phyloP scores from a whole-genome alignment of 92 coral and sea anemone genomes.

The Phenganax marumi region DNA sequence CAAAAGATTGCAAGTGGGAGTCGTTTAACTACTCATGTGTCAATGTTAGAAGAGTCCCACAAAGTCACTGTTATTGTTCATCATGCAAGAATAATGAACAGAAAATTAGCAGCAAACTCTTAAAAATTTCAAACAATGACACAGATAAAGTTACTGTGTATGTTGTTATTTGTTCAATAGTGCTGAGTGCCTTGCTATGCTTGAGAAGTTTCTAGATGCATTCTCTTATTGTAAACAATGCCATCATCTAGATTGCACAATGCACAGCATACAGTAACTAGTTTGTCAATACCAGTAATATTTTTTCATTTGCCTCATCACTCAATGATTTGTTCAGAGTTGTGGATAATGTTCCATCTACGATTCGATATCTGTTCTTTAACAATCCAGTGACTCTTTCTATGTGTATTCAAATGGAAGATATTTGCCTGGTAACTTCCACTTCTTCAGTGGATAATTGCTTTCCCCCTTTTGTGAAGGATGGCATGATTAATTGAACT shows the following conservation, averaged over 20 bases:
- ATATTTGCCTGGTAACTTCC: slow-evolving; percentile 42
- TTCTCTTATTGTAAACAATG: neutral
- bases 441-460: neutral
- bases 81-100: slow-evolving; percentile 31
- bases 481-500: too few species aligned
- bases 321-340: neutral
- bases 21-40: slow-evolving; percentile 68
- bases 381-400: slow-evolving; percentile 47
- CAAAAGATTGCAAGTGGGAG: slow-evolving; percentile 43
- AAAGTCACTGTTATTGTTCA: slow-evolving; percentile 52
- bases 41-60: slow-evolving; percentile 51
- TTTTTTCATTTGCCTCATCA: neutral
- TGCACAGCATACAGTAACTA: neutral
- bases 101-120: neutral
- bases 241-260: neutral
- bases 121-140: neutral
- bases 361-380: slow-evolving; percentile 42
- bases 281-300: neutral
- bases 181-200: neutral
- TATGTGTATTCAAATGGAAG: slow-evolving; percentile 37
- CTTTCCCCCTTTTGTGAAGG: too few species aligned
- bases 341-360: slow-evolving; percentile 34
- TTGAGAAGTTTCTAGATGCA: neutral
- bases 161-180: too few species aligned
- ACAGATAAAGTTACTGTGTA: too few species aligned